Evolutionary conservation across 2,113 vertebrate genomes (phyloP).

Genomic region (Phainopepla nitens): DNA sequence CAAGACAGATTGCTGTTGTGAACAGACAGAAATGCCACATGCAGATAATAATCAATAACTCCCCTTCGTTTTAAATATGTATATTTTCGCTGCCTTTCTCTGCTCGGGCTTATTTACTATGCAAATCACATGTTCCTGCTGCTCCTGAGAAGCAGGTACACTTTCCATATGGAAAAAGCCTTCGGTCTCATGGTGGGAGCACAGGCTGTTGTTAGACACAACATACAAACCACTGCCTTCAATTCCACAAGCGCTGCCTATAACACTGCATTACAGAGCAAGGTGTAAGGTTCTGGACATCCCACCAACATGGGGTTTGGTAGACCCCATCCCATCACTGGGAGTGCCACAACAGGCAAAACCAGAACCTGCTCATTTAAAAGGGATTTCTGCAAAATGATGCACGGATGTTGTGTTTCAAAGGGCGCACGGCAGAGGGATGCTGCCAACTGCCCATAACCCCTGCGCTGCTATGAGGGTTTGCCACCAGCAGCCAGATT

Average conservation of each 20-base stretch:
- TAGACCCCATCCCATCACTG: neutral
- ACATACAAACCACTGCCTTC: neutral
- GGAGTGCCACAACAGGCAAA: neutral
- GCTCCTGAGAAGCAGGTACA: neutral
- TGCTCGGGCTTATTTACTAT: neutral
- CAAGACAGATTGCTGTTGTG: neutral
- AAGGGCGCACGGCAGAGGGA: fast-evolving
- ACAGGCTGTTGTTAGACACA: fast-evolving
- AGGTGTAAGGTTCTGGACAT: neutral
- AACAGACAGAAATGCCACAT: neutral
- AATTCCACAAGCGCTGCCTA: fast-evolving
- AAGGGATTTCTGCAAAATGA: neutral
- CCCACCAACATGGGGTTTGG: neutral
- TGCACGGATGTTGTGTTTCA: neutral
- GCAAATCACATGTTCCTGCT: neutral
- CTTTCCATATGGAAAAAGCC: neutral
- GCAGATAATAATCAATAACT: neutral
- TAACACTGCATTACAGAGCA: neutral
- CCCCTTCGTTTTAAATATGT: neutral
- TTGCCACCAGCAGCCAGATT: neutral
- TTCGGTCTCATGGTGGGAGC: neutral
- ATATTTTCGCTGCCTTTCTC: neutral
- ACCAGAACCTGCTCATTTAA: neutral
- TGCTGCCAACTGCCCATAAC: neutral
- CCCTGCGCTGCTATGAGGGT: fast-evolving